Conservation (phyloP, 2,113 vertebrate species). For the Agelaius tricolor region DNA sequence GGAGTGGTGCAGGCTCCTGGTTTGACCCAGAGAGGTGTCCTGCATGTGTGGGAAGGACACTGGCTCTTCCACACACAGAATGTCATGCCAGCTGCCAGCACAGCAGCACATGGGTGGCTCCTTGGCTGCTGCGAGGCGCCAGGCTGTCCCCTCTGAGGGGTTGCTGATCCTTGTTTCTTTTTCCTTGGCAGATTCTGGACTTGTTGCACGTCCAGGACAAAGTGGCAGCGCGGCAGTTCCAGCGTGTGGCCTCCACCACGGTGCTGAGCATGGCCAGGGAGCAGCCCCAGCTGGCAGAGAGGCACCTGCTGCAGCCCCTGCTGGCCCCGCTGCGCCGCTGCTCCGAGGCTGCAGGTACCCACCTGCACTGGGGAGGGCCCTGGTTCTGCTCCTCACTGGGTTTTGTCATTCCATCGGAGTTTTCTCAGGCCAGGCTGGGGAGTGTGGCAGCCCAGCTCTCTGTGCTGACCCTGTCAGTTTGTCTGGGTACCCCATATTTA, state of each 20-base stretch:
- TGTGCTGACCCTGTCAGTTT: accelerated
- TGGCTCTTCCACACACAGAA: neutral
- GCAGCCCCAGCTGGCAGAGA: conserved; percentile 76
- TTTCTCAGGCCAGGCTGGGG: neutral
- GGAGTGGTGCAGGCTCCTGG: neutral
- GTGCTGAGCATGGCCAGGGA: conserved; percentile 79
- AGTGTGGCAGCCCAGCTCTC: neutral
- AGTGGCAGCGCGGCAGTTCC: conserved; percentile 82
- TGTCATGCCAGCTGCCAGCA: neutral
- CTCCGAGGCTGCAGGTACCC: conserved; percentile 73
- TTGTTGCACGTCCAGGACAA: conserved; percentile 89
- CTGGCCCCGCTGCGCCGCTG: conserved; percentile 80
- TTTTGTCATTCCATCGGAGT: neutral
- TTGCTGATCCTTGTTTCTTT: neutral
- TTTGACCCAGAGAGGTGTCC: neutral
- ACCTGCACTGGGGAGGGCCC: neutral
- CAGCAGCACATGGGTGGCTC: neutral
- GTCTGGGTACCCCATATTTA: accelerated
- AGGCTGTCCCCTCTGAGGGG: neutral
- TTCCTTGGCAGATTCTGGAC: conserved; percentile 81
- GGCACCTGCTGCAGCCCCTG: conserved; percentile 82
- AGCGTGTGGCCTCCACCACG: conserved; percentile 86
- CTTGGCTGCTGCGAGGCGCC: neutral
- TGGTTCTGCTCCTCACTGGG: accelerated
- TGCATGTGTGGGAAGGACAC: accelerated